A percentile compares a stretch with the other conserved stretches of the same genome.
Conservation (phyloP, 2,797 vertebrate genomes). For the Pseudocheirus occidentalis region DNA sequence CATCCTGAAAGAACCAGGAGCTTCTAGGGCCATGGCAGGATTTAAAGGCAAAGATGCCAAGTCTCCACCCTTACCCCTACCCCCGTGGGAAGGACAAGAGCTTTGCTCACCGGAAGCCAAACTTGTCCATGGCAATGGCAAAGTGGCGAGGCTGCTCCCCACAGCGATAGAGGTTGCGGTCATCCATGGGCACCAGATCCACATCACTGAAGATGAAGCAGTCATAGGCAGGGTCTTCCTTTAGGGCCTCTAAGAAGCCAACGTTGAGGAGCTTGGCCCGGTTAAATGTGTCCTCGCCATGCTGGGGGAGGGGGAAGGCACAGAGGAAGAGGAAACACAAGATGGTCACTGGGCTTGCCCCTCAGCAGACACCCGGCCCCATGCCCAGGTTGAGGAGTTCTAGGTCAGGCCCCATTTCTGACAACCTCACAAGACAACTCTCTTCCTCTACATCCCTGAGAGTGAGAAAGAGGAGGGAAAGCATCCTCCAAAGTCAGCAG, state of each 20-base stretch:
- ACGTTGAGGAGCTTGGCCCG: slow-evolving; percentile 97
- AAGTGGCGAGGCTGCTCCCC: slow-evolving; percentile 98
- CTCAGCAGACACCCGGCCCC: neutral
- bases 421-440: neutral
- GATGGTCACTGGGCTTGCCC: neutral
- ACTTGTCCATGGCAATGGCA: slow-evolving; percentile 99
- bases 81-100: neutral
- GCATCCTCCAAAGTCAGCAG: neutral
- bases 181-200: slow-evolving; percentile 98
- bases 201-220: slow-evolving; percentile 99
- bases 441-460: neutral
- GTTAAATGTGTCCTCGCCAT: slow-evolving; percentile 97
- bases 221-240: slow-evolving; percentile 93
- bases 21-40: too few species aligned
- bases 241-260: slow-evolving; percentile 95
- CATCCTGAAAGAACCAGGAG: neutral
- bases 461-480: neutral
- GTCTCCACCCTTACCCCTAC: too few species aligned
- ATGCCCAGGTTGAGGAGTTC: neutral
- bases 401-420: neutral
- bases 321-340: neutral
- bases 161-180: slow-evolving; percentile 98
- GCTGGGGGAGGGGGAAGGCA: slow-evolving; percentile 82
- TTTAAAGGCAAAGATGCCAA: neutral
- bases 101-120: slow-evolving; percentile 93